Evolutionary conservation across 2,888 invertebrate genomes (phyloP).

Genomic region (Idaea aversata): DNA sequence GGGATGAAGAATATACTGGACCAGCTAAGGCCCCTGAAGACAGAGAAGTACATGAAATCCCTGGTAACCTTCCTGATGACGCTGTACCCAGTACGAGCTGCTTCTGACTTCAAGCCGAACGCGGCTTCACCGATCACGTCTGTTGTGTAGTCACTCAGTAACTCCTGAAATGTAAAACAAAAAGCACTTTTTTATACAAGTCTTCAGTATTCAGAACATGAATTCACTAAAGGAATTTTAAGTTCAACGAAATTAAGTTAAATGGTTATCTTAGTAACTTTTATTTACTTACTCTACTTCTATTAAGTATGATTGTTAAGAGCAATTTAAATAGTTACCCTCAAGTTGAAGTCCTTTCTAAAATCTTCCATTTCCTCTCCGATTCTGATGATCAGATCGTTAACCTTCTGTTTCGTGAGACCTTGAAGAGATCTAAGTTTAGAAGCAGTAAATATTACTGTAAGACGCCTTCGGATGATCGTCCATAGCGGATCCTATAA

Average conservation of each 20-base stretch:
- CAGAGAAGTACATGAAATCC: conserved; percentile 39
- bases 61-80: conserved; percentile 41
- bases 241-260: too few species aligned
- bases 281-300: too few species aligned
- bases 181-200: too few species aligned
- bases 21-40: conserved; percentile 41
- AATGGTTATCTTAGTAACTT: neutral
- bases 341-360: conserved; percentile 22
- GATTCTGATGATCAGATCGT: conserved; percentile 38
- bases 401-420: conserved; percentile 29
- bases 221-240: too few species aligned
- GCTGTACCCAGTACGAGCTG: conserved; percentile 41
- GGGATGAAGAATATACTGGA: conserved; percentile 53
- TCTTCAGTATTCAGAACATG: too few species aligned
- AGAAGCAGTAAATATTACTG: conserved; percentile 41
- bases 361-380: conserved; percentile 23
- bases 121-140: conserved; percentile 50
- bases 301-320: neutral
- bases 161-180: conserved; percentile 20
- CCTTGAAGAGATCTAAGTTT: conserved; percentile 37
- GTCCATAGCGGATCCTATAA: conserved; percentile 50
- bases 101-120: conserved; percentile 43
- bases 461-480: conserved; percentile 36
- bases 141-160: conserved; percentile 44
- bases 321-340: conserved; percentile 26